Base-by-base conservation (phyloP, 2,797 vertebrate species). In the Gymnothorax javanicus region DNA sequence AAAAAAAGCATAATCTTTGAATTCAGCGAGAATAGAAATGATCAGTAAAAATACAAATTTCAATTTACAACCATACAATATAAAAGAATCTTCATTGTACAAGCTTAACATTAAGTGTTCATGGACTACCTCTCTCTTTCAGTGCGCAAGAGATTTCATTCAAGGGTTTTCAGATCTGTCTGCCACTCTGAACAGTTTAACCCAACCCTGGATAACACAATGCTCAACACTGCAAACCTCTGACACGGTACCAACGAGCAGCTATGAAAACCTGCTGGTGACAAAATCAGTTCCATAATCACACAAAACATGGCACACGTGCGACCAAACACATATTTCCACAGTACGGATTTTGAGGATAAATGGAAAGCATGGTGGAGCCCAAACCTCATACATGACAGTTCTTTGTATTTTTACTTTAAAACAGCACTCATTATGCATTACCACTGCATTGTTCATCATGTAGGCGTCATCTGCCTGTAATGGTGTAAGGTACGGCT, bases 131-230 rank as follows among this genome's bases (percentile, higher is more conserved):
- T 90, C 85, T 86, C 86, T 91, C 91, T 89, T 27, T 27, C 0
- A 9, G 52, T 81, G 9, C 11, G 20, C 25, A 88, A 15, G 52
- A 91, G 92, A 83, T 91, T 89, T 83, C 86, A 89, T 85, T 90
- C 89, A 82, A 87, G 91, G 94, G 91, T 94, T 94, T 95, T 95
- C 94, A 95, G 94, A 94, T 94, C 93, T 92, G 89, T 86, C 91
- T 92, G 88, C 81, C 13, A 83, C 79, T 87, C 79, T 87, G 67
- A 84, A n/a, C 27, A 9, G 8, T 79, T 79, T 86, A 84, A 87
- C 54, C 25, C 71, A 79, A 17, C 60, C 60, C 71, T 7, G 3
- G 17, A 20, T 33, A 52, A 54, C 7, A 20, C 50, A n/a, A 4
- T 17, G 50, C 50, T 54, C 17, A n/a, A 8, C 7, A 8, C 27